Evolutionary conservation across 2,113 vertebrate genomes (phyloP).

Genomic region (Pseudopodoces humilis): DNA sequence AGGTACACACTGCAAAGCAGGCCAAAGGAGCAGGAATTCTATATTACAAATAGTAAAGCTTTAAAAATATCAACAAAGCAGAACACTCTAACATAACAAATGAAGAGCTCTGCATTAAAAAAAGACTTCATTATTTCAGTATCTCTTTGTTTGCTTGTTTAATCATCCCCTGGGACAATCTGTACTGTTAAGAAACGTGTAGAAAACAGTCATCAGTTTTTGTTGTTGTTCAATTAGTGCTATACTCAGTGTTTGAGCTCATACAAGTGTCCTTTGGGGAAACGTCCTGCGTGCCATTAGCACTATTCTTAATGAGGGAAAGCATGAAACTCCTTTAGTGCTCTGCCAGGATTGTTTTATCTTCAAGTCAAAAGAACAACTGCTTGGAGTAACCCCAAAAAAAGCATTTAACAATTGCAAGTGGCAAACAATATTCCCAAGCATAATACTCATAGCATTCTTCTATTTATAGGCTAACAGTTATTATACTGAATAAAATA

Average conservation of each 20-base stretch:
- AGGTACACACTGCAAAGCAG: conserved; percentile 42
- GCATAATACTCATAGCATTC: conserved; percentile 44
- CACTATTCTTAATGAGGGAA: conserved; percentile 76
- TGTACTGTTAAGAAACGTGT: conserved; percentile 71
- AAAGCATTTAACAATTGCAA: conserved; percentile 72
- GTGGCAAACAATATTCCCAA: conserved; percentile 73
- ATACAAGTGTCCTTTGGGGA: conserved; percentile 72
- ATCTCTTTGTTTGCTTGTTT: conserved; percentile 70
- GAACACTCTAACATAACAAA: conserved; percentile 55
- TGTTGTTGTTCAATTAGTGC: conserved; percentile 73
- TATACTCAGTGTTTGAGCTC: conserved; percentile 62
- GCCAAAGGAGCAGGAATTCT: conserved; percentile 58
- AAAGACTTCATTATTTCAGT: conserved; percentile 71
- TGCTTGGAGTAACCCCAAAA: conserved; percentile 76
- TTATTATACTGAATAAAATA: conserved; percentile 60
- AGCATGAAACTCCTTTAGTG: conserved; percentile 75
- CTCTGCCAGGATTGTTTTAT: conserved; percentile 78
- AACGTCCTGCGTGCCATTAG: conserved; percentile 73
- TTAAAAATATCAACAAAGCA: conserved; percentile 65
- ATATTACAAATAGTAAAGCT: conserved; percentile 63
- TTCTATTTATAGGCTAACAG: conserved; percentile 66
- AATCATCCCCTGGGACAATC: conserved; percentile 67
- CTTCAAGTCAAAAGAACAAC: conserved; percentile 77
- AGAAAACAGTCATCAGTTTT: conserved; percentile 71
- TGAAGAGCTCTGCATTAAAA: conserved; percentile 44